Base-by-base conservation (phyloP, 2,888 invertebrate species). In the Margaritifera margaritifera region DNA sequence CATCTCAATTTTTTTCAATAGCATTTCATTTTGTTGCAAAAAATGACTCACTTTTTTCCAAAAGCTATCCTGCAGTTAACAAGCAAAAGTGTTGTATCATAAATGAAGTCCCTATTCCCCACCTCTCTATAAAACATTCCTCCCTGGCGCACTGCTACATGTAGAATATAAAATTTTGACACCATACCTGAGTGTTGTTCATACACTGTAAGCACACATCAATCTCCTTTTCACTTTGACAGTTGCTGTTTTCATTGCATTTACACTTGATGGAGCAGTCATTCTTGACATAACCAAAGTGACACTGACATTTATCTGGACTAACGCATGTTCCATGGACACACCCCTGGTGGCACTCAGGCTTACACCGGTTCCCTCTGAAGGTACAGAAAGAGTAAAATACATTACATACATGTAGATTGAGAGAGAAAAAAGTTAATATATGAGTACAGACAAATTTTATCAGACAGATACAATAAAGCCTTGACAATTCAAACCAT, bases 261-360 rank as follows among this genome's bases (percentile, higher is more conserved):
- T 95, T 94, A 89, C 98, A 98, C 90, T 96, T 95, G 75, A 95
- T 95, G 81, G 95, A 95, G 89, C 98, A 98, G 91, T 97, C 96
- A 80, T 94, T 94, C 66, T 98, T 97, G 31, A 98, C 96, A 90
- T 95, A 98, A 69, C 97, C 97, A 91, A 98, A 98, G 91, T 96
- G 94, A 88, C 98, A 98, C 75, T 93, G 92, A 86, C 98, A 91
- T 0, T 72, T 75, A 73, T 90, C 85, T 1, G 91, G 91, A 51
- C 80, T 78, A n/a, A 87, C 78, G 74, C 91, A 91, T 6, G 60
- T 78, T 1, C 91, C 91, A 24, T 85, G 80, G 8, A 78, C 80
- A 81, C 91, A 91, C 5, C 88, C 89, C 68, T 88, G 85, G 58
- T 84, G 83, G 71, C 91, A 91, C 15, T 87, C 87, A 22, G 91